phyloP scores from a whole-genome alignment of 2,113 vertebrate genomes.

The Erpornis zantholeuca region DNA sequence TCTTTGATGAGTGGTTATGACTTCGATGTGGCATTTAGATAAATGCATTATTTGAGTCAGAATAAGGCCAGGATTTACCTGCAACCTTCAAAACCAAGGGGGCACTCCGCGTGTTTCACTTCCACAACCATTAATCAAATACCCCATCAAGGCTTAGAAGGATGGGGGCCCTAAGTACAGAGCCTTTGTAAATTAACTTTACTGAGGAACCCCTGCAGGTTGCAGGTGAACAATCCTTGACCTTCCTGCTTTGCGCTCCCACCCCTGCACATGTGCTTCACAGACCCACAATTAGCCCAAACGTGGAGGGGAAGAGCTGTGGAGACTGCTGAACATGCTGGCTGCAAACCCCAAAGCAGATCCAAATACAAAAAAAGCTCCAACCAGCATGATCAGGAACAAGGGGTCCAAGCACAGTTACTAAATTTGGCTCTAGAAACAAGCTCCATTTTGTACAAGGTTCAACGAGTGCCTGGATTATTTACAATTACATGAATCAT shows the following conservation, averaged over 20 bases:
- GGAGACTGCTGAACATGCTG: background rate
- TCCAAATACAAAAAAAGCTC: background rate
- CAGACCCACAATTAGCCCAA: background rate
- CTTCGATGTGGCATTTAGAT: slow-evolving; percentile 9
- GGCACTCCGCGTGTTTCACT: background rate
- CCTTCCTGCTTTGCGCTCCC: background rate
- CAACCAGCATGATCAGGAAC: background rate
- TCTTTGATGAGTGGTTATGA: slow-evolving; percentile 2
- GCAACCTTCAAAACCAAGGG: background rate
- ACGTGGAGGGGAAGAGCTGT: background rate
- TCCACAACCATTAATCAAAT: slow-evolving; percentile 18
- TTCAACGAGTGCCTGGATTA: background rate
- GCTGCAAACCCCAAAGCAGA: background rate
- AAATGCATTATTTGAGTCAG: background rate
- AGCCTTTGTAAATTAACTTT: slow-evolving; percentile 36
- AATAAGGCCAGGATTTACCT: slow-evolving; percentile 31
- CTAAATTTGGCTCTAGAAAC: background rate
- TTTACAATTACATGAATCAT: background rate
- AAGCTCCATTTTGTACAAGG: accelerated
- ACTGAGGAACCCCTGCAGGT: background rate
- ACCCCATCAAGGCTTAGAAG: slow-evolving; percentile 12
- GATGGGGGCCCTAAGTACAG: background rate
- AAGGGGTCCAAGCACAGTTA: background rate
- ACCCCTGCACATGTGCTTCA: slow-evolving; percentile 7
- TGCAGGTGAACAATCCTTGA: slow-evolving; percentile 30